phyloP scores from a whole-genome alignment of 2,797 vertebrate species.

The Coracias cyanogaster region DNA sequence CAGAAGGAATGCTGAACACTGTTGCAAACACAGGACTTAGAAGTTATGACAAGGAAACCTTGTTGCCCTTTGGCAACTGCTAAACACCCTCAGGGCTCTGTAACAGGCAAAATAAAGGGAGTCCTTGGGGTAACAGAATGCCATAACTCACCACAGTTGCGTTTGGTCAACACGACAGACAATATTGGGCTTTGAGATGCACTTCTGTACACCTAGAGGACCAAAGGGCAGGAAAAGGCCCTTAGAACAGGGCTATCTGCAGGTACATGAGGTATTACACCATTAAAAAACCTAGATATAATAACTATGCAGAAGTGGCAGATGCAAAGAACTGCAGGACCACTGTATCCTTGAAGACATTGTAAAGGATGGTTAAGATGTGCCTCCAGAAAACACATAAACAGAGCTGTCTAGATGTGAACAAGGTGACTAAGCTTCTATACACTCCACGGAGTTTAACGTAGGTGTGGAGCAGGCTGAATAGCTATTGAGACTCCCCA shows the following conservation, averaged over 20 bases:
- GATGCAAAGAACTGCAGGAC: background rate
- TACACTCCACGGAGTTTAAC: background rate
- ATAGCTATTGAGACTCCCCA: background rate
- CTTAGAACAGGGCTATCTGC: background rate
- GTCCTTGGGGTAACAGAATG: background rate
- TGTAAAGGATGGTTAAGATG: background rate
- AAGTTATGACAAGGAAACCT: background rate
- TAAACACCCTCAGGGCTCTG: background rate
- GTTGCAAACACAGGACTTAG: background rate
- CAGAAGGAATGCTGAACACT: background rate
- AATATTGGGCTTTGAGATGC: background rate
- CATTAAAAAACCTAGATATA: background rate
- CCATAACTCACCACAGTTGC: rapidly evolving
- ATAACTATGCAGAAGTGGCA: background rate
- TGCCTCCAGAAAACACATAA: background rate
- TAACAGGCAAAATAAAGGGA: background rate
- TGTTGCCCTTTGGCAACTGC: background rate
- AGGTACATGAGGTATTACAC: background rate
- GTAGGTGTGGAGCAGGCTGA: rapidly evolving
- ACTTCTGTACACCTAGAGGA: background rate
- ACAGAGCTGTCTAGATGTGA: background rate
- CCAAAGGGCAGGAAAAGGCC: background rate
- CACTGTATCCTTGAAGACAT: background rate
- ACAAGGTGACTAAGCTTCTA: background rate
- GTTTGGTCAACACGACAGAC: background rate